Evolutionary conservation across 2,797 vertebrate species (phyloP).

Genomic region (Oryzias dopingdopingensis): DNA sequence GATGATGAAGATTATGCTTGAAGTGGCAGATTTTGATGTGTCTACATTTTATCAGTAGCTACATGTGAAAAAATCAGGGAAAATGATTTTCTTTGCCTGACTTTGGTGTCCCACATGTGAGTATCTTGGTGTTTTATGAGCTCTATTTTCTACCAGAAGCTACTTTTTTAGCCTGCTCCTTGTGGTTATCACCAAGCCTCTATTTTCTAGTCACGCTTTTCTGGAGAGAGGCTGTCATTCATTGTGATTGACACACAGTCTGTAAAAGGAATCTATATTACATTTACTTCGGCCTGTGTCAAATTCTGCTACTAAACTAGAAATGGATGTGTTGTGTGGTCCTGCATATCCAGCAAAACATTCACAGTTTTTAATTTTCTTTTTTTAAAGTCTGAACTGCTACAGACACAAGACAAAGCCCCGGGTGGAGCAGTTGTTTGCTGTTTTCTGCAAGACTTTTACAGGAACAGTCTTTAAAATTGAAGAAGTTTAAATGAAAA

Average conservation of each 20-base stretch:
- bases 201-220: slow-evolving; percentile 26
- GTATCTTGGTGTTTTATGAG: slow-evolving; percentile 22
- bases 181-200: slow-evolving; percentile 39
- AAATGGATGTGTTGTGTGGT: background rate
- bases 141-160: slow-evolving; percentile 36
- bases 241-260: slow-evolving; percentile 36
- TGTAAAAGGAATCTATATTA: slow-evolving; percentile 9
- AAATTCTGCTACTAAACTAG: slow-evolving; percentile 1
- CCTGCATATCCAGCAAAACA: background rate
- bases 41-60: slow-evolving; percentile 33
- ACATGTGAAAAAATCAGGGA: slow-evolving; percentile 25
- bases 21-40: slow-evolving; percentile 40
- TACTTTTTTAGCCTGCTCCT: slow-evolving; percentile 19
- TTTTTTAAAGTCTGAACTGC: background rate
- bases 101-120: slow-evolving; percentile 4
- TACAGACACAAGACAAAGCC: background rate
- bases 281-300: slow-evolving; percentile 8
- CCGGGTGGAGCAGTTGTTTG: background rate
- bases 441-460: background rate
- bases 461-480: no score
- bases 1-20: slow-evolving; percentile 31
- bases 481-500: no score
- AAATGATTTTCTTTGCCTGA: slow-evolving; percentile 8
- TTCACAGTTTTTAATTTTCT: background rate
- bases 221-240: slow-evolving; percentile 41